phyloP scores from a whole-genome alignment of 2,113 vertebrate species.

The Thalassoma bifasciatum region DNA sequence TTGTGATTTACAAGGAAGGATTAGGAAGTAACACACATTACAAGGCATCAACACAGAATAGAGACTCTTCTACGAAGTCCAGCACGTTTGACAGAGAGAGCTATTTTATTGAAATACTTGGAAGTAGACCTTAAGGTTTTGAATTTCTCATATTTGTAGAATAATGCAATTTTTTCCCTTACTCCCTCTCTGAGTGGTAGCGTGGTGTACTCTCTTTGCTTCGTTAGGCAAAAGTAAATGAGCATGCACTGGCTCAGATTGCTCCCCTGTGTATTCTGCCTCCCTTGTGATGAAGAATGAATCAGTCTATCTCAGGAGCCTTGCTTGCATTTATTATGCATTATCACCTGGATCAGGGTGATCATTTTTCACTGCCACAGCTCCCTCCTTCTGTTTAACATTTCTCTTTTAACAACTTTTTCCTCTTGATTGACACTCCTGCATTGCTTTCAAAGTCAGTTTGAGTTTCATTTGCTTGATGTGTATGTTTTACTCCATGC shows the following conservation, averaged over 20 bases:
- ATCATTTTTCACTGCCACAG: constrained; percentile 54
- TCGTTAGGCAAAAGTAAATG: constrained; percentile 76
- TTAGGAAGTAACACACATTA: background rate
- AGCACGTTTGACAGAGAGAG: background rate
- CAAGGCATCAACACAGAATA: background rate
- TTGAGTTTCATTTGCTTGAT: constrained; percentile 2
- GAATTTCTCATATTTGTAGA: constrained; percentile 11
- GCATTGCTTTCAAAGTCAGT: constrained; percentile 10
- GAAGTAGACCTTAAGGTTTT: background rate
- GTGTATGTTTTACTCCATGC: constrained; percentile 10
- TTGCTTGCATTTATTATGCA: constrained; percentile 74
- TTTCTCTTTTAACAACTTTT: constrained; percentile 27
- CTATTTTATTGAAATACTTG: background rate
- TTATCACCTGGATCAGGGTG: constrained; percentile 70
- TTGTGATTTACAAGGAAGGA: no score
- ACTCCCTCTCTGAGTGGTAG: constrained; percentile 47
- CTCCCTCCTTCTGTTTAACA: constrained; percentile 28
- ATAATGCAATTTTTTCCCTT: constrained; percentile 40
- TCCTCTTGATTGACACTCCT: constrained; percentile 14
- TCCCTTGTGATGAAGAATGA: constrained; percentile 65
- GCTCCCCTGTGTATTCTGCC: constrained; percentile 72
- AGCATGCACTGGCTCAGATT: constrained; percentile 68
- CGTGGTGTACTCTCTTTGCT: constrained; percentile 43
- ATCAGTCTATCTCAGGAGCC: constrained; percentile 52
- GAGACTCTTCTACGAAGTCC: background rate